phyloP scores from a whole-genome alignment of 2,113 vertebrate genomes.

The Falco punctatus region DNA sequence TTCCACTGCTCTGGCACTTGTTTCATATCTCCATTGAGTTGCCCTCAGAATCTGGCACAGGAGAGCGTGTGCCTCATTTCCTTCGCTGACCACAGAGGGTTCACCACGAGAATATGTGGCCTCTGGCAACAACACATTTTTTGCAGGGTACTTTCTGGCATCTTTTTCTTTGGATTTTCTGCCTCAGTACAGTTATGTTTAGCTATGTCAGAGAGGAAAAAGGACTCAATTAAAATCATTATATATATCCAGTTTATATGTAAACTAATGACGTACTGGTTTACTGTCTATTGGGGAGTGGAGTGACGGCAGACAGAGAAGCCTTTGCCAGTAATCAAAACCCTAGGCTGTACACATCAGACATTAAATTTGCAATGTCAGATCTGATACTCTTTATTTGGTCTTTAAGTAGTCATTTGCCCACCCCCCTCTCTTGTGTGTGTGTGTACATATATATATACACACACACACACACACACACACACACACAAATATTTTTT shows the following conservation, averaged over 20 bases:
- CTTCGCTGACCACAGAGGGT: not conserved
- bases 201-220: not conserved
- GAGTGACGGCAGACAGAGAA: not conserved
- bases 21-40: not conserved
- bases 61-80: slow-evolving; percentile 28
- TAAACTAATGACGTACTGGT: not conserved
- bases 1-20: not conserved
- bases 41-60: not conserved
- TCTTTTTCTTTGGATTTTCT: slow-evolving; percentile 2
- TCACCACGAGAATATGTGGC: accelerated
- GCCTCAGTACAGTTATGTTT: not conserved
- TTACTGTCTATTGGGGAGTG: not conserved
- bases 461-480: accelerated
- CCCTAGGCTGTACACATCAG: not conserved
- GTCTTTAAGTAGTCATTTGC: not conserved
- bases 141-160: not conserved
- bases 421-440: not conserved
- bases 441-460: not conserved
- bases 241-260: not conserved
- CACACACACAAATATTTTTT: not conserved
- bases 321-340: not conserved
- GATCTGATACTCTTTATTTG: not conserved
- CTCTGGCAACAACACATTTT: not conserved
- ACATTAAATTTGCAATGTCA: not conserved
- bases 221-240: not conserved